phyloP scores from a whole-genome alignment of 2,113 vertebrate genomes.

The Oenanthe melanoleuca region DNA sequence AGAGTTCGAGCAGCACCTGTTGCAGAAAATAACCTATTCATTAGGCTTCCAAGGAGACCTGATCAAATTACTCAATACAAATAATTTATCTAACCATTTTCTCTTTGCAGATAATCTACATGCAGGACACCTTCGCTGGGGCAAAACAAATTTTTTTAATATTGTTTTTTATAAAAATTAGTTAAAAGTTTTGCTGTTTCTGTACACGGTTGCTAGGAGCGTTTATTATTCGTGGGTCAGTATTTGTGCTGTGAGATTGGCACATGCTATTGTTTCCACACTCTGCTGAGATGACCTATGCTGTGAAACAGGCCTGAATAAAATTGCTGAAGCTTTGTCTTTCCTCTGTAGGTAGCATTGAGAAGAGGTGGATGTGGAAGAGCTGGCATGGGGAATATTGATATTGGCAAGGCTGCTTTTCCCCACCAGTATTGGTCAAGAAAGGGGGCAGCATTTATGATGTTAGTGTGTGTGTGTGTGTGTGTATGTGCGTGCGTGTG shows the following conservation, averaged over 20 bases:
- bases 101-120: not conserved
- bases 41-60: conserved; percentile 24
- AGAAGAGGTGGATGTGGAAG: not conserved
- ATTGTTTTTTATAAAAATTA: not conserved
- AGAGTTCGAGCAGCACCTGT: conserved; percentile 53
- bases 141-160: not conserved
- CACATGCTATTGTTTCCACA: not conserved
- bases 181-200: not conserved
- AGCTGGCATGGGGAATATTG: not conserved
- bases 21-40: conserved; percentile 52
- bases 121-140: not conserved
- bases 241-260: conserved; percentile 22
- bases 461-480: rapidly evolving
- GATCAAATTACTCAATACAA: conserved; percentile 65
- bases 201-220: not conserved
- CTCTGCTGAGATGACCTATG: conserved; percentile 4
- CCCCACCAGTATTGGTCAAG: not conserved
- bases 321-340: conserved; percentile 33
- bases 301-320: not conserved
- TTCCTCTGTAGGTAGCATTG: not conserved
- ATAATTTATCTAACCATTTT: conserved; percentile 55
- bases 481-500: rapidly evolving
- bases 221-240: not conserved
- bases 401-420: not conserved
- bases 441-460: not conserved